phyloP scores from a whole-genome alignment of 2,888 invertebrate genomes.

The Eupithecia tripunctaria region DNA sequence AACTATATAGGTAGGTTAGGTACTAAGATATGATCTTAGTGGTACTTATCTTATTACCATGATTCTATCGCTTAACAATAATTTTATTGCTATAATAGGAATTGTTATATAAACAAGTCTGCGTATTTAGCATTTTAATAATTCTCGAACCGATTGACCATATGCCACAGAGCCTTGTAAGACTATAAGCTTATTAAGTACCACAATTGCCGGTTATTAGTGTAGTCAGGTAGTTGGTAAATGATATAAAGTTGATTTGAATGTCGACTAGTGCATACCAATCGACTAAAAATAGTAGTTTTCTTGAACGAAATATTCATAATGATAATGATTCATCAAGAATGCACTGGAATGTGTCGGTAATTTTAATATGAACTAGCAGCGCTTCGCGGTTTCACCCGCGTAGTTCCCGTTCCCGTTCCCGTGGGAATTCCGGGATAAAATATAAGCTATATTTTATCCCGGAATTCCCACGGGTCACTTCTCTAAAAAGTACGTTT shows the following conservation, averaged over 20 bases:
- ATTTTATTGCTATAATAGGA: conserved; percentile 44
- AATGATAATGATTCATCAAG: conserved; percentile 5
- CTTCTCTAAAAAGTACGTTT: too few species aligned
- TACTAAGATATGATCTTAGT: too few species aligned
- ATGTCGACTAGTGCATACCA: conserved; percentile 16
- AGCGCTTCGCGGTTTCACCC: too few species aligned
- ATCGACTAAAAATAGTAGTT: conserved; percentile 15
- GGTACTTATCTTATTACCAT: background rate
- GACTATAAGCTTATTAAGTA: conserved; percentile 54
- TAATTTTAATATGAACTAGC: too few species aligned
- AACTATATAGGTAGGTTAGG: too few species aligned
- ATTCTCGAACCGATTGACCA: conserved; percentile 41
- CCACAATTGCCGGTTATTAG: conserved; percentile 48
- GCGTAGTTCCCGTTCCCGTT: too few species aligned
- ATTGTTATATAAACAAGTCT: conserved; percentile 31
- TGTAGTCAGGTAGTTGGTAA: conserved; percentile 20
- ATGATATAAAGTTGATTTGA: conserved; percentile 15
- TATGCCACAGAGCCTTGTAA: conserved; percentile 55
- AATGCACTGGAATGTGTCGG: conserved; percentile 3
- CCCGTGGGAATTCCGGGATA: too few species aligned
- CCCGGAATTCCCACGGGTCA: too few species aligned
- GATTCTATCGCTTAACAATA: conserved; percentile 26
- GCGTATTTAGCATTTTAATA: conserved; percentile 3
- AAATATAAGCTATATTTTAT: too few species aligned
- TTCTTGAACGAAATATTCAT: conserved; percentile 18